Percentiles rank a stretch among this genome's conserved stretches.
Conservation (phyloP, 2,797 vertebrate species). For the Falco concolor region DNA sequence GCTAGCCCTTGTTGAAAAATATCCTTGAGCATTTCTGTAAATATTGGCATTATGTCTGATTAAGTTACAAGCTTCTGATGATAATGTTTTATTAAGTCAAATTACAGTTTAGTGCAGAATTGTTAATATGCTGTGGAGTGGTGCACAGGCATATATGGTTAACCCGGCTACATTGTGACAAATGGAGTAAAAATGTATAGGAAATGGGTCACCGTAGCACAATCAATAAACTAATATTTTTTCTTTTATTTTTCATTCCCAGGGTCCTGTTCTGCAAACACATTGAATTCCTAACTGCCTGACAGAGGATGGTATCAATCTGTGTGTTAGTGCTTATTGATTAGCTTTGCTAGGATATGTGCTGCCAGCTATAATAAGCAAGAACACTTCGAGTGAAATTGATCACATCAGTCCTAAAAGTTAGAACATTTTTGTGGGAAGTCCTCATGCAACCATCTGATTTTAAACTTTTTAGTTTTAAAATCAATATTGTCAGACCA, state of each 20-base stretch:
- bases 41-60: not conserved
- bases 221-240: conserved; percentile 65
- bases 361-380: conserved; percentile 52
- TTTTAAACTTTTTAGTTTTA: conserved; percentile 37
- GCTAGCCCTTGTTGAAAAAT: not conserved
- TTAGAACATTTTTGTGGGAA: conserved; percentile 34
- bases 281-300: conserved; percentile 50
- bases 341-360: conserved; percentile 42
- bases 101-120: not conserved
- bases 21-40: not conserved
- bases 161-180: conserved; percentile 1
- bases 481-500: conserved; percentile 15
- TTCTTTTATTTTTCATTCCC: conserved; percentile 48
- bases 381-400: conserved; percentile 47
- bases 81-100: not conserved
- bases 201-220: conserved; percentile 45
- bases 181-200: conserved; percentile 36
- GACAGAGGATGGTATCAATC: conserved; percentile 60
- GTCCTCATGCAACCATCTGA: conserved; percentile 18
- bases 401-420: conserved; percentile 54
- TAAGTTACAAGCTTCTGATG: not conserved
- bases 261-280: conserved; percentile 43
- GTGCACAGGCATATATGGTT: not conserved
- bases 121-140: not conserved
- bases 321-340: conserved; percentile 63